Evolutionary conservation across 2,797 vertebrate genomes (phyloP).

Genomic region (Crenichthys baileyi): DNA sequence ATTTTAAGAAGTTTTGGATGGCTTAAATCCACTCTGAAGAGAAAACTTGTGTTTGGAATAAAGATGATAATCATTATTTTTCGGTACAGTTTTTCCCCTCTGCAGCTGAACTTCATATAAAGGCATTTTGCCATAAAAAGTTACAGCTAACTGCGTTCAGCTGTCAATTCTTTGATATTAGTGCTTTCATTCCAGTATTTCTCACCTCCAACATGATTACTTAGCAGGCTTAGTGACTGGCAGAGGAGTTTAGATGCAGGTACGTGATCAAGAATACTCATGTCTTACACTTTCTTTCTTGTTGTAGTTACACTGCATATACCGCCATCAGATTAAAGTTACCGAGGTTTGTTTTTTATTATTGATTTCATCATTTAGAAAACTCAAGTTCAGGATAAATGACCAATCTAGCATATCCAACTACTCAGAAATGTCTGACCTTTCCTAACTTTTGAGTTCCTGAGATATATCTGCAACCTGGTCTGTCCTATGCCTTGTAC

Average conservation of each 20-base stretch:
- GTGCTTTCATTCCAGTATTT: conserved; percentile 3
- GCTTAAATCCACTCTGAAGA: background rate
- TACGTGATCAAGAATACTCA: background rate
- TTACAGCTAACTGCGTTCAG: background rate
- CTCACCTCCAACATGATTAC: conserved; percentile 8
- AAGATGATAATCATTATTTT: background rate
- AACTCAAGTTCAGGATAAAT: no score
- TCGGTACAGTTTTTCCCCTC: background rate
- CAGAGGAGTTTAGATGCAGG: conserved; percentile 2
- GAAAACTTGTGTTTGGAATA: background rate
- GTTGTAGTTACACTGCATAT: background rate
- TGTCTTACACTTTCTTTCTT: background rate
- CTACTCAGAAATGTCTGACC: background rate
- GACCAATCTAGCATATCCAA: background rate
- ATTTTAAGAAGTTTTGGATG: background rate
- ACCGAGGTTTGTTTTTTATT: background rate
- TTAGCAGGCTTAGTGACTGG: conserved; percentile 8
- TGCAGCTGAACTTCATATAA: background rate
- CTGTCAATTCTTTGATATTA: background rate
- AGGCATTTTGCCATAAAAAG: background rate
- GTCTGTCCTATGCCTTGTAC: no score
- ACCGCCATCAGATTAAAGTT: background rate
- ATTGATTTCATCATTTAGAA: background rate
- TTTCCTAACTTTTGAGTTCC: background rate
- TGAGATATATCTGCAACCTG: no score